Evolutionary conservation across 2,797 vertebrate species (phyloP).

Genomic region (Syndactyla subalaris): DNA sequence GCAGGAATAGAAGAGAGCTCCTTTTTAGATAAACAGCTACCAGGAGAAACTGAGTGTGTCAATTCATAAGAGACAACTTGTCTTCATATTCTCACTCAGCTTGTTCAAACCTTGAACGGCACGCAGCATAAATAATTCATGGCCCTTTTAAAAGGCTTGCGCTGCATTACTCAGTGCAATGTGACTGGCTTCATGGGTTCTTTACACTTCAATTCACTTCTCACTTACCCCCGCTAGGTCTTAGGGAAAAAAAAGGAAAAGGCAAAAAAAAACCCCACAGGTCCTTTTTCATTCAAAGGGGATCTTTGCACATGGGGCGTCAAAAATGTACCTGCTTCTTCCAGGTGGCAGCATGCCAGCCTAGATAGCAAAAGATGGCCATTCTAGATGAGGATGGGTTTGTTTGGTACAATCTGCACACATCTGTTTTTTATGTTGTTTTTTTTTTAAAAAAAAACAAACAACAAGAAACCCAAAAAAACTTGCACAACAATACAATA

Average conservation of each 20-base stretch:
- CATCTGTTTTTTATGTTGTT: background rate
- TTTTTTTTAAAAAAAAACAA: background rate
- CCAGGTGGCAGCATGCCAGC: background rate
- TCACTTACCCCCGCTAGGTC: background rate
- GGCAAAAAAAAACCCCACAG: background rate
- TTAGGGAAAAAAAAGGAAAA: background rate
- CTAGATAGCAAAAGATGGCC: background rate
- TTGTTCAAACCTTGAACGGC: slow-evolving; percentile 43
- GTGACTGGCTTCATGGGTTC: slow-evolving; percentile 46
- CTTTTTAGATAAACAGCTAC: slow-evolving; percentile 53
- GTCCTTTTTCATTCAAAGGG: background rate
- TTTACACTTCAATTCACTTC: slow-evolving; percentile 58
- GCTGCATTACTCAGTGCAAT: slow-evolving; percentile 50
- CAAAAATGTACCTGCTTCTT: slow-evolving; percentile 10
- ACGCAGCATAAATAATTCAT: slow-evolving; percentile 59
- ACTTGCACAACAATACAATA: slow-evolving; percentile 29
- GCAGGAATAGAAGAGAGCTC: slow-evolving; percentile 9
- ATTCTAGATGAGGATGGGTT: background rate
- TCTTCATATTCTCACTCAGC: slow-evolving; percentile 46
- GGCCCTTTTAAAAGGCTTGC: slow-evolving; percentile 47
- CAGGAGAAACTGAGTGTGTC: slow-evolving; percentile 6
- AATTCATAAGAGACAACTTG: slow-evolving; percentile 54
- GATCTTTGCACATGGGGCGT: background rate
- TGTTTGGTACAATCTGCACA: background rate
- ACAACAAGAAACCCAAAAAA: background rate